A percentile compares a stretch with the other conserved stretches of the same genome.
Evolutionary conservation across 1,140 invertebrate genomes (phyloP).

Genomic region (Macrotrachela quadricornifera): DNA sequence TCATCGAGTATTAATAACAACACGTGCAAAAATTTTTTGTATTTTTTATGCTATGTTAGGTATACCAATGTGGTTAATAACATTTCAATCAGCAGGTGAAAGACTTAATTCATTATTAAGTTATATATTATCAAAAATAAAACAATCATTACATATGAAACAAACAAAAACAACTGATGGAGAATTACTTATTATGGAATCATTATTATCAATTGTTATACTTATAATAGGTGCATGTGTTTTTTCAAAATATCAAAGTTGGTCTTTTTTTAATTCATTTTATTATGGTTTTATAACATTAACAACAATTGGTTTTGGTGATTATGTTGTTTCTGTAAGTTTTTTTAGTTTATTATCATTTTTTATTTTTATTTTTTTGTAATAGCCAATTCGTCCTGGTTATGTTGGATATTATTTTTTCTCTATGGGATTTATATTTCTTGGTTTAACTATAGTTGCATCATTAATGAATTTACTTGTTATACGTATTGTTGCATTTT

Average conservation of each 20-base stretch:
- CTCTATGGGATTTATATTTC: too few relatives aligned
- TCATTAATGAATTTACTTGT: too few relatives aligned
- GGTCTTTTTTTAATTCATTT: slow-evolving; percentile 91
- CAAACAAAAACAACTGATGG: not conserved
- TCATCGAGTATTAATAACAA: too few relatives aligned
- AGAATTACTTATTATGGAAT: not conserved
- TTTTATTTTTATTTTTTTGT: too few relatives aligned
- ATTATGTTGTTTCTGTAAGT: not conserved
- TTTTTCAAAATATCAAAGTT: slow-evolving; percentile 33
- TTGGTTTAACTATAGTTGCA: too few relatives aligned
- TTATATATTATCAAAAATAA: not conserved
- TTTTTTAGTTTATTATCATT: too few relatives aligned
- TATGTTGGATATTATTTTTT: too few relatives aligned
- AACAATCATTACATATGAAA: too few relatives aligned
- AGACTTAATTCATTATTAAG: slow-evolving; percentile 11
- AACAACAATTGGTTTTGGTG: slow-evolving; percentile 56
- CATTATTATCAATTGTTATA: not conserved
- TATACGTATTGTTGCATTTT: too few relatives aligned
- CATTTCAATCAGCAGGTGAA: not conserved
- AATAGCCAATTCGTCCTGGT: too few relatives aligned
- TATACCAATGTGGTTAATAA: slow-evolving; percentile 15
- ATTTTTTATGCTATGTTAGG: slow-evolving; percentile 28
- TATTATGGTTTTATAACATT: slow-evolving; percentile 98
- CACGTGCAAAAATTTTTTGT: slow-evolving; percentile 27
- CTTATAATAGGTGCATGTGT: not conserved